Base-by-base conservation (phyloP, 1,140 invertebrate species). In the Scaptomyza graminum region DNA sequence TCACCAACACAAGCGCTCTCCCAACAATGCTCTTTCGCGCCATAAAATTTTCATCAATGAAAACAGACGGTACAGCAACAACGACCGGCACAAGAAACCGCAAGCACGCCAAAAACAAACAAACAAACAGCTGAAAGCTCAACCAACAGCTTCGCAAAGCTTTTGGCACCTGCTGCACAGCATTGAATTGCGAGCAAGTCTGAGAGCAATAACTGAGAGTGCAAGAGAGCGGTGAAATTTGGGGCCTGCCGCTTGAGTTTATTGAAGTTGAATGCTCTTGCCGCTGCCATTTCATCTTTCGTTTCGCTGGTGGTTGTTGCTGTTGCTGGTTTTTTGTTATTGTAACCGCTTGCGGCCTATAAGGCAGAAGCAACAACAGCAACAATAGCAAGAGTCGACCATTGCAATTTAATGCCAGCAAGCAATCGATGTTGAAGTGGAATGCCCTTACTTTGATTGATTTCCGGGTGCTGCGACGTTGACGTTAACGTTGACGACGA, bases 31-130 rank as follows among this genome's bases (percentile, higher is more conserved):
- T 59, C 61, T 31, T 47, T 59, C 41, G 31, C 49, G 47, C 62
- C 59, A 57, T 28, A 50, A 59, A 54, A 76, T 88, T 87, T 87
- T 87, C 75, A 87, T 87, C 79, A 87, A 87, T 87, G 83, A 88
- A 87, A 73, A 76, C 59, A 56, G 43, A 41, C 51, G 16, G 60
- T 60, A 76, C 11, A 76, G 39, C 78, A 85, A 82, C 75, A 88
- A 88, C 63, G 72, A 76, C 83, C 83, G 83, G 83, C 83, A 79
- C 39, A 68, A 75, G 49, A 62, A 64, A 61, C 78, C 74, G 82
- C 72, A 64, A 70, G 51, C 43, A 50, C 16, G 25, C 16, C 43
- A 15, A 66, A 66, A 84, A 59, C 73, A 69, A 84, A 59, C 73
- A 69, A 84, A 75, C 70, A 62, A 76, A 83, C 57, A 59, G 65